phyloP scores from a whole-genome alignment of 2,113 vertebrate species.

The Peromyscus californicus region DNA sequence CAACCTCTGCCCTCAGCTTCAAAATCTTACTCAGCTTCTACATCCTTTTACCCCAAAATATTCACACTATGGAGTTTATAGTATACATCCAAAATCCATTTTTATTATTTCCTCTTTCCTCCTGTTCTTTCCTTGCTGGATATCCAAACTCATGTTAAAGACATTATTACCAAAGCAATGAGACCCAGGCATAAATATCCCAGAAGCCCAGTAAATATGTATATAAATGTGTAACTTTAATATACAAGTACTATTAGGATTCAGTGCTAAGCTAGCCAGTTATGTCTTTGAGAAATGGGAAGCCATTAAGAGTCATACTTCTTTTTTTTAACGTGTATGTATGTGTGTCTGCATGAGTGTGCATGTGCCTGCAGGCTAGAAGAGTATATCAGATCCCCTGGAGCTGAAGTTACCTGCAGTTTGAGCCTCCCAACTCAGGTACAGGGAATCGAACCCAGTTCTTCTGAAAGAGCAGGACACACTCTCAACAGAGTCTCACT shows the following conservation, averaged over 20 bases:
- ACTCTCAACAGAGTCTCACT: background rate
- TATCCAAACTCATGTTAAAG: background rate
- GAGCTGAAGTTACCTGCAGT: background rate
- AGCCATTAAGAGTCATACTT: background rate
- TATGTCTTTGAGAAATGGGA: slow-evolving; percentile 5
- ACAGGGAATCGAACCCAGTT: background rate
- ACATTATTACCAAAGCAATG: background rate
- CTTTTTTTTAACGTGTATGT: background rate
- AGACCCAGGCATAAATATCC: background rate
- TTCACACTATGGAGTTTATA: background rate
- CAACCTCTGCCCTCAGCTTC: background rate
- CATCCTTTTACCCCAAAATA: background rate
- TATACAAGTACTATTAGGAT: background rate
- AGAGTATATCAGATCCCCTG: background rate
- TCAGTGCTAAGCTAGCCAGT: background rate
- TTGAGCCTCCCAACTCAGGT: background rate
- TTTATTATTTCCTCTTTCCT: background rate
- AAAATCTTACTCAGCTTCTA: background rate
- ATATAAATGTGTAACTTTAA: background rate
- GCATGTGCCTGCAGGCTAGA: background rate
- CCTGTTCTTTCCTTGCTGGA: background rate
- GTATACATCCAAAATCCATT: background rate
- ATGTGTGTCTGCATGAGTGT: background rate
- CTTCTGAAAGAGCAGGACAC: background rate
- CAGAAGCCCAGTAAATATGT: background rate